Evolutionary conservation across 2,888 invertebrate species (phyloP).

Genomic region (Agriopis aurantiaria): DNA sequence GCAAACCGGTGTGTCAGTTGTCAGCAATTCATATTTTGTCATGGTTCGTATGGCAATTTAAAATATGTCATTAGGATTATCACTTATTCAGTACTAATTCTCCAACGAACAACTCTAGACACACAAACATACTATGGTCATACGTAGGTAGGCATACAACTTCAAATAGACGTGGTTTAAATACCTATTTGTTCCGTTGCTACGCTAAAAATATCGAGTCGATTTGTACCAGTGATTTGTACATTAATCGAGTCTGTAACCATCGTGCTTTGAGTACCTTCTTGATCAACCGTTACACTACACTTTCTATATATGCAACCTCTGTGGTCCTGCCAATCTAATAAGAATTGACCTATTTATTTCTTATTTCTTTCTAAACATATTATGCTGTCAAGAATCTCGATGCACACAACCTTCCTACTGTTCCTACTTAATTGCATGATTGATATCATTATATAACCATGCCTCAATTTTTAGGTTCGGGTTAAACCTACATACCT

Average conservation of each 20-base stretch:
- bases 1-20: conserved; percentile 12
- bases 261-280: background rate
- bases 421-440: background rate
- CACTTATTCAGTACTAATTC: background rate
- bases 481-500: background rate
- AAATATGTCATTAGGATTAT: background rate
- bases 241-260: no score
- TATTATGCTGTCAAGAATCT: background rate
- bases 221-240: no score
- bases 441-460: background rate
- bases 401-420: background rate
- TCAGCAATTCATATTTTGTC: background rate
- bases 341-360: background rate
- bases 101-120: background rate
- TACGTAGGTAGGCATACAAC: background rate
- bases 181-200: background rate
- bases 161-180: background rate
- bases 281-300: background rate
- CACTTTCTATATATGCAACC: conserved; percentile 3
- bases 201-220: background rate
- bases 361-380: background rate
- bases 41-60: conserved; percentile 9
- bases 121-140: background rate
- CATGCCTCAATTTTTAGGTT: background rate
- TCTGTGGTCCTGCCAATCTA: background rate